These are phyloP conservation scores for Ectemnius lituratus DNA, from an alignment of 2,888 invertebrate genomes.

Conservation along the genomic window DNA sequence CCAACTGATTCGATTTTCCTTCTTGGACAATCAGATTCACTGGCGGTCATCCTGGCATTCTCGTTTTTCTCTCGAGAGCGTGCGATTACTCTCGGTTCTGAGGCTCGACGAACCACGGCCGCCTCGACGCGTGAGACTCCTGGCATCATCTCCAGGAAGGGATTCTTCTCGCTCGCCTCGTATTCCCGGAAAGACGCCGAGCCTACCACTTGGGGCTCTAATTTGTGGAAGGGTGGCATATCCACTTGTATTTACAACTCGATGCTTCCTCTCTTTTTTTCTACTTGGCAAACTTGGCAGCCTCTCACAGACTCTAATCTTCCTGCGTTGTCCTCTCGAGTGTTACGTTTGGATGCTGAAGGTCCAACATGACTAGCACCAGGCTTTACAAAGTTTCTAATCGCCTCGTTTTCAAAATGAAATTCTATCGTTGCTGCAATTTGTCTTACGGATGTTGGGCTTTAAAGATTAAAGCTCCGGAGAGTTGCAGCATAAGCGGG, in stretches of 20 bases:
- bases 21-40: slow-evolving; percentile 38
- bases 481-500: too few species aligned
- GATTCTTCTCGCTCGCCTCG: slow-evolving; percentile 34
- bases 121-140: slow-evolving; percentile 33
- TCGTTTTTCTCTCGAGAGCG: slow-evolving; percentile 43
- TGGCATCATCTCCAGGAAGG: slow-evolving; percentile 47
- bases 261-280: too few species aligned
- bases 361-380: too few species aligned
- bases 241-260: slow-evolving; percentile 21
- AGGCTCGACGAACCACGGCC: slow-evolving; percentile 29
- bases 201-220: slow-evolving; percentile 40
- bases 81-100: slow-evolving; percentile 39
- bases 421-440: too few species aligned
- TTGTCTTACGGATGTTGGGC: too few species aligned
- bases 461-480: too few species aligned
- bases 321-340: too few species aligned
- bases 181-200: slow-evolving; percentile 38
- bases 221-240: slow-evolving; percentile 42
- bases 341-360: too few species aligned
- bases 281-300: too few species aligned
- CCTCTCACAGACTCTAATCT: too few species aligned
- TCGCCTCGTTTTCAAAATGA: too few species aligned
- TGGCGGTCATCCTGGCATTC: slow-evolving; percentile 40
- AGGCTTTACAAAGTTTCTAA: too few species aligned
- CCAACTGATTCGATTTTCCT: slow-evolving; percentile 43